Conservation (phyloP, 2,797 vertebrate genomes). For the Diceros bicornis region DNA sequence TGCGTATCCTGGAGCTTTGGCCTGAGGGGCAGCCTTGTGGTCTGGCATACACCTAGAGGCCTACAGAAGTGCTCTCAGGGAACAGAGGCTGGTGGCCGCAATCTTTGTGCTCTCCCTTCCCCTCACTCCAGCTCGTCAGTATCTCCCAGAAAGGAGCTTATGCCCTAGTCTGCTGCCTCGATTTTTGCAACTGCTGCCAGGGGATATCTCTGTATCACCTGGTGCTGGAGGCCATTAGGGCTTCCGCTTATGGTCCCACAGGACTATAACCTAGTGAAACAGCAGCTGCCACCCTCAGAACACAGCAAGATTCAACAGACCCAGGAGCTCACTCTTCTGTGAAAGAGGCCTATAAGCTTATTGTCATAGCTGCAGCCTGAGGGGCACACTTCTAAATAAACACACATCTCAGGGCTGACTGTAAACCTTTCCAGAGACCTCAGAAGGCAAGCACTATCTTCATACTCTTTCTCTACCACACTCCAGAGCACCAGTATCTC, state of each 20-base stretch:
- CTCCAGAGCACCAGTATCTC: too few relatives aligned
- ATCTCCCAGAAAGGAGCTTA: background rate
- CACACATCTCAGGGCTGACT: background rate
- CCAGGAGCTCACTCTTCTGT: background rate
- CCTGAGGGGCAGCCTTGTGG: background rate
- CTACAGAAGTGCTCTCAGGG: background rate
- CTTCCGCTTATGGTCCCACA: background rate
- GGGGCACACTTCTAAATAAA: background rate
- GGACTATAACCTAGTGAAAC: background rate
- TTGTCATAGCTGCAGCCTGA: background rate
- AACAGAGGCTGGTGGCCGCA: background rate
- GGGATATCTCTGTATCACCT: background rate
- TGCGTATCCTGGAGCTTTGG: background rate
- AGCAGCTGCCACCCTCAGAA: background rate
- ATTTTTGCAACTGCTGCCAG: background rate
- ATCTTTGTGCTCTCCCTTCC: background rate
- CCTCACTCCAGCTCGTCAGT: background rate
- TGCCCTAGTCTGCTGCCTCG: background rate
- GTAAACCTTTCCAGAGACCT: background rate
- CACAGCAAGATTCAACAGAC: background rate
- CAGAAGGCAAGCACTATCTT: background rate
- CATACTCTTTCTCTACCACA: too few relatives aligned
- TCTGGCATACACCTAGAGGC: background rate
- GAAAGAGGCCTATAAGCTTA: background rate
- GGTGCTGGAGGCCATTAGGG: background rate